Evolutionary conservation across 2,797 vertebrate genomes (phyloP).

Genomic region (Balearica regulorum): DNA sequence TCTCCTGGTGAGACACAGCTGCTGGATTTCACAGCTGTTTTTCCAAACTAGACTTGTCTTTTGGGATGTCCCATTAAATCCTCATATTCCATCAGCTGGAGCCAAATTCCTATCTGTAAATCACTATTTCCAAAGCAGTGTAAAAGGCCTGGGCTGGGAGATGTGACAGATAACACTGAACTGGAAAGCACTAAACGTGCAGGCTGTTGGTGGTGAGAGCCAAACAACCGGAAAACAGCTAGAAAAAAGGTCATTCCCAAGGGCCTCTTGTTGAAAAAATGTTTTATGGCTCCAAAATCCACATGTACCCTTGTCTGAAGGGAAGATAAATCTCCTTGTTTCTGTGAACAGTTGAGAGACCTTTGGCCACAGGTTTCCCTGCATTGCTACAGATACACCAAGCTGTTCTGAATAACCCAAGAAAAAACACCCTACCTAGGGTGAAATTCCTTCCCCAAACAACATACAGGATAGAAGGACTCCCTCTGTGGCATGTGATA

Average conservation of each 20-base stretch:
- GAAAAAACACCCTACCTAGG: not conserved
- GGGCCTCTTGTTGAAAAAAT: not conserved
- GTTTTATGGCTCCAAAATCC: not conserved
- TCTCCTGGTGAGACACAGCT: not conserved
- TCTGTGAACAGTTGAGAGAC: not conserved
- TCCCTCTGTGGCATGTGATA: not conserved
- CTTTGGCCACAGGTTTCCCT: not conserved
- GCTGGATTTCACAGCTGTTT: constrained; percentile 1
- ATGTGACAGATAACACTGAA: not conserved
- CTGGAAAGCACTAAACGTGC: not conserved
- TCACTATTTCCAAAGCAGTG: not conserved
- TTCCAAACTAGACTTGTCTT: not conserved
- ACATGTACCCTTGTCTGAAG: not conserved
- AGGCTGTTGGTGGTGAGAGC: not conserved
- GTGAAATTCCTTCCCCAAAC: not conserved
- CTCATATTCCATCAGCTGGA: not conserved
- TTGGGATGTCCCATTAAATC: not conserved
- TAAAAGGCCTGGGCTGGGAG: not conserved
- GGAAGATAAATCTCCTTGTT: not conserved
- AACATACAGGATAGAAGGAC: not conserved
- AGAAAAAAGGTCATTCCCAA: not conserved
- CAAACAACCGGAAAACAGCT: not conserved
- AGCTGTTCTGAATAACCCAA: not conserved
- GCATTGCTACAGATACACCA: not conserved
- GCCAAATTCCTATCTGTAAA: constrained; percentile 19